Base-by-base conservation (phyloP, 2,113 vertebrate species). In the Danionella cerebrum region DNA sequence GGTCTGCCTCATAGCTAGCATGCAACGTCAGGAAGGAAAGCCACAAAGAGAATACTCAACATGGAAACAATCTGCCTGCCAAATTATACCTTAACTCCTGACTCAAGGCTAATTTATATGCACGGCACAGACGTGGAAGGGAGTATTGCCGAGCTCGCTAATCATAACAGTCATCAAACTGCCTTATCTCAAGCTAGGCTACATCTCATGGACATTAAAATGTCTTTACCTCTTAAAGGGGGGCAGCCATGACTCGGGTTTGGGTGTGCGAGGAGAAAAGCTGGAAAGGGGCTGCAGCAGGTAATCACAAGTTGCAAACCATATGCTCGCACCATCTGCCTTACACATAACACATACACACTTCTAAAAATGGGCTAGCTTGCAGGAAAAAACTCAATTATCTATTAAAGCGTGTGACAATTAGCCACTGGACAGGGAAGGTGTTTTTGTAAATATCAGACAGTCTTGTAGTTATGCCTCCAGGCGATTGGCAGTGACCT, bases 241-340 rank as follows among this genome's bases (percentile, higher is more conserved):
- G 69, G 69, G 73, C 65, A 66, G 73, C 50, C 57, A 11, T 5
- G 57, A 53, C 47, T 58, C 47, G 39, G 36, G 71, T 57, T 73
- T 53, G 67, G 70, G 67, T 70, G 71, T 50, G 67, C 35, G 45
- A 67, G 52, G 67, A 65, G 69, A 72, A 79, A 79, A 81, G 72
- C 67, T 47, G 67, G 64, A 71, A 74, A 75, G 67, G 71, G 51
- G 72, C 53, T 76, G 74, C 80, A 78, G 74, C 74, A 82, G 72
- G 79, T 75, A 74, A 77, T 79, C 74, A 78, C 74, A 83, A 73
- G 72, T 77, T 78, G 84, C 63, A 72, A 70, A 84, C 83, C 85
- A 87, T 87, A 87, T 88, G 86, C 75, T 82, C 74, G 25, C 73
- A 81, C 82, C 85, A 88, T 85, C 84, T 89, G 87, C 80, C 72